Percentiles rank a stretch among this genome's conserved stretches.
These are phyloP conservation scores for Semotilus atromaculatus DNA, from an alignment of 2,797 vertebrate species.

Conservation along the genomic window DNA sequence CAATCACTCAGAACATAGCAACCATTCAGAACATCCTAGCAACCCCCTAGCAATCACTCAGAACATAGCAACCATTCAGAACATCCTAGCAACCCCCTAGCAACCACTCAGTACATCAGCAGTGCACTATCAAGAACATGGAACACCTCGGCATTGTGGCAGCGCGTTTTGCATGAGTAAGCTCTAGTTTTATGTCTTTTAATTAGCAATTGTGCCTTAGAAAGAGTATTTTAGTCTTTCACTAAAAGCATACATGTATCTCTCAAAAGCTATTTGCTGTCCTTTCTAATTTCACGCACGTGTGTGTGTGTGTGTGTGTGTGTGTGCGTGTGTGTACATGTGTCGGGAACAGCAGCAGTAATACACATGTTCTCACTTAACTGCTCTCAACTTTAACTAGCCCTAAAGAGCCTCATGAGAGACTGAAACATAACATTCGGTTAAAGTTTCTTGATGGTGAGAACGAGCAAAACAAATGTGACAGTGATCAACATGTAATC, in stretches of 20 bases:
- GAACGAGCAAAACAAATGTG: constrained; percentile 17
- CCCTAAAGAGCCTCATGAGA: constrained; percentile 26
- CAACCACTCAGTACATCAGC: background rate
- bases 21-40: too few relatives aligned
- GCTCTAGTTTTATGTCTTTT: background rate
- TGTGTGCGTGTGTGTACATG: background rate
- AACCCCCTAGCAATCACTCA: too few relatives aligned
- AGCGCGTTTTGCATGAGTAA: background rate
- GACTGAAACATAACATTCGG: constrained; percentile 35
- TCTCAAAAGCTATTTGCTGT: background rate
- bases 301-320: background rate
- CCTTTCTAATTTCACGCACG: background rate
- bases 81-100: too few relatives aligned
- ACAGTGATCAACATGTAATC: constrained; percentile 9
- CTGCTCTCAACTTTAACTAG: constrained; percentile 21
- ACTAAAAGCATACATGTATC: background rate
- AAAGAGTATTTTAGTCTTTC: background rate
- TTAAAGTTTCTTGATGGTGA: background rate
- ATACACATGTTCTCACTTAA: constrained; percentile 34
- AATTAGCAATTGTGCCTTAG: background rate
- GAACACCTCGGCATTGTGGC: background rate
- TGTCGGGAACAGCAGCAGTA: constrained; percentile 10
- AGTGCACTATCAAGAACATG: background rate
- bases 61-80: too few relatives aligned
- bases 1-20: too few relatives aligned